Evolutionary conservation across 1,140 invertebrate species (phyloP).

Genomic region (Zaprionus africanus): DNA sequence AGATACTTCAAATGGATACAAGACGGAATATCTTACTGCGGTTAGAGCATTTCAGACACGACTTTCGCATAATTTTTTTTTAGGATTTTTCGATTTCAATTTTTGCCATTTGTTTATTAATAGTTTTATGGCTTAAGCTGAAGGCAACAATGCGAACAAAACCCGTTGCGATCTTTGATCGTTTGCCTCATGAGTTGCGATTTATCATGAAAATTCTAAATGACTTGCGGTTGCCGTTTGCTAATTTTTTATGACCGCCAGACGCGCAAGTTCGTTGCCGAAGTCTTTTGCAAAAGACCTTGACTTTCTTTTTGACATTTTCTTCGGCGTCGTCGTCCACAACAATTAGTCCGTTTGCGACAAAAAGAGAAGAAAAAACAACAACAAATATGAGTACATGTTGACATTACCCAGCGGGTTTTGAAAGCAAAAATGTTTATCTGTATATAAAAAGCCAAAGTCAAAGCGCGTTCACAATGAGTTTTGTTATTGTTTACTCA

Average conservation of each 20-base stretch:
- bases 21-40: not conserved
- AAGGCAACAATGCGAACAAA: conserved; percentile 35
- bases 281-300: conserved; percentile 64
- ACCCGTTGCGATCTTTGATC: conserved; percentile 43
- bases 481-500: conserved; percentile 65
- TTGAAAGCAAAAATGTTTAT: conserved; percentile 68
- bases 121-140: conserved; percentile 54
- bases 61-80: conserved; percentile 41
- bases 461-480: conserved; percentile 50
- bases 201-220: conserved; percentile 78
- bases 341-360: conserved; percentile 60
- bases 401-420: conserved; percentile 56
- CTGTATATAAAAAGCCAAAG: conserved; percentile 70
- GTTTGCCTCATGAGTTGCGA: conserved; percentile 59
- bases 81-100: conserved; percentile 36
- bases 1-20: not conserved
- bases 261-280: conserved; percentile 54
- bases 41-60: conserved; percentile 32
- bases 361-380: conserved; percentile 50
- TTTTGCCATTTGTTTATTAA: conserved; percentile 69
- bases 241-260: conserved; percentile 62
- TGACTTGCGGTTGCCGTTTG: conserved; percentile 65
- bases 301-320: conserved; percentile 75
- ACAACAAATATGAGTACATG: conserved; percentile 21
- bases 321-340: conserved; percentile 42